Evolutionary conservation across 2,888 invertebrate species (phyloP).

Genomic region (Luffia ferchaultella): DNA sequence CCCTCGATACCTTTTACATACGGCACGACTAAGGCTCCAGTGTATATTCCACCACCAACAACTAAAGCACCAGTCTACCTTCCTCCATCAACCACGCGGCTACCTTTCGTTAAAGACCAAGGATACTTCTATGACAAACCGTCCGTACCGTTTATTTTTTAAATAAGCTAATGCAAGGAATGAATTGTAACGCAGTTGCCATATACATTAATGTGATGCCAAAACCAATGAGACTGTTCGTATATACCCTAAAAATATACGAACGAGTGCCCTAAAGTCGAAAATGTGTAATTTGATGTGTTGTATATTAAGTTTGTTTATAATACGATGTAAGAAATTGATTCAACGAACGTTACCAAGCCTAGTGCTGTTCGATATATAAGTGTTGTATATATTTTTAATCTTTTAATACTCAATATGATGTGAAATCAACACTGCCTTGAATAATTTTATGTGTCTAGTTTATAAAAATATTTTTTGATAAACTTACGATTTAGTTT

Average conservation of each 20-base stretch:
- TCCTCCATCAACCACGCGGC: conserved; percentile 27
- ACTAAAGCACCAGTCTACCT: neutral
- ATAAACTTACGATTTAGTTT: neutral
- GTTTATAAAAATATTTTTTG: conserved; percentile 26
- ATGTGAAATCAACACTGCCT: conserved; percentile 51
- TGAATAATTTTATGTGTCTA: conserved; percentile 42
- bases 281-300: neutral
- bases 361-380: conserved; percentile 14
- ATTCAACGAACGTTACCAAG: neutral
- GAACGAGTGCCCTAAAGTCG: neutral
- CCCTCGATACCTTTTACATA: conserved; percentile 16
- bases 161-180: conserved; percentile 21
- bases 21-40: conserved; percentile 10
- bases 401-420: conserved; percentile 45
- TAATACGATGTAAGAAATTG: neutral
- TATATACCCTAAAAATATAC: neutral
- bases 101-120: conserved; percentile 40
- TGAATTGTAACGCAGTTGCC: conserved; percentile 26
- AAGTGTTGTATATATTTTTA: conserved; percentile 21
- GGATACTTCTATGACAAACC: conserved; percentile 57
- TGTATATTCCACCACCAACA: conserved; percentile 9
- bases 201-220: conserved; percentile 49
- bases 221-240: conserved; percentile 21
- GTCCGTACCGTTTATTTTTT: conserved; percentile 47
- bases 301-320: neutral